Percentiles rank a stretch among this genome's conserved stretches.
These are phyloP conservation scores for Clusia tigrina DNA, from an alignment of 2,888 invertebrate species.

Conservation along the genomic window DNA sequence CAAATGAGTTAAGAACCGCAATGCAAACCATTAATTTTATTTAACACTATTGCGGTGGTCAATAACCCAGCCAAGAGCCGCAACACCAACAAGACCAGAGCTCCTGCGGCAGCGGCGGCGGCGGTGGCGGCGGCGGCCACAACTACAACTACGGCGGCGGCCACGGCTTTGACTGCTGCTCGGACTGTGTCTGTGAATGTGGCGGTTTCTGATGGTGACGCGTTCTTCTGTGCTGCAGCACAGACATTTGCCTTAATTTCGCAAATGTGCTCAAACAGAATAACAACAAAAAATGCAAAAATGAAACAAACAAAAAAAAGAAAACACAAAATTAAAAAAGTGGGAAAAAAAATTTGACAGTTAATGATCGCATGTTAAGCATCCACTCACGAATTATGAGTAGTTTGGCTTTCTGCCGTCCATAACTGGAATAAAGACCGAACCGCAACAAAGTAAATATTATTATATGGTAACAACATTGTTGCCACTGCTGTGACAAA, in stretches of 20 bases:
- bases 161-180: no score
- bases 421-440: not conserved
- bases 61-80: no score
- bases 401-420: not conserved
- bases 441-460: slow-evolving; percentile 6
- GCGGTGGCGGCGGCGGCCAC: no score
- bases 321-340: not conserved
- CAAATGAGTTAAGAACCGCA: not conserved
- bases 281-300: not conserved
- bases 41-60: slow-evolving; percentile 16
- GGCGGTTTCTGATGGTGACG: not conserved
- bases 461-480: slow-evolving; percentile 1
- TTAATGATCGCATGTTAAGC: slow-evolving; percentile 22
- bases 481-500: not conserved
- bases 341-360: not conserved
- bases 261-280: not conserved
- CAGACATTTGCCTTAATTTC: slow-evolving; percentile 2
- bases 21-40: not conserved
- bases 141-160: no score
- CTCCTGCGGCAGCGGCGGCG: not conserved
- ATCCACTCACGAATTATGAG: slow-evolving; percentile 5
- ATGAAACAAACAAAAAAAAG: not conserved
- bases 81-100: not conserved
- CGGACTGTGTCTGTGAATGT: no score
- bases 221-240: not conserved